These are phyloP conservation scores for Nemoura dubitans DNA, from an alignment of 2,888 invertebrate genomes.

Conservation along the genomic window DNA sequence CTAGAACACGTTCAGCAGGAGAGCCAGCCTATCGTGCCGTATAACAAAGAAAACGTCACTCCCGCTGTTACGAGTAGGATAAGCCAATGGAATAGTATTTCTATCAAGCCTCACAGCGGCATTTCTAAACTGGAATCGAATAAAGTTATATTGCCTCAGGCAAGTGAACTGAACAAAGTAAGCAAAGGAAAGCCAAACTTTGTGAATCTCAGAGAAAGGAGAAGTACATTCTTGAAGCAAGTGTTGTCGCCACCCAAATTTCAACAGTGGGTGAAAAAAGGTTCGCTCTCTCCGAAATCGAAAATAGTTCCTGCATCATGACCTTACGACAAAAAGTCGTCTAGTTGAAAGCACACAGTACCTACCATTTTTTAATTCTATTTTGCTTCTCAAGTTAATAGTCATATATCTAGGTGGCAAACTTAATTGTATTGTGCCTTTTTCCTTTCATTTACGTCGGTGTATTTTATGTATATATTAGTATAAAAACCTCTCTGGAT, in stretches of 20 bases:
- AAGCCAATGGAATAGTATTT: slow-evolving; percentile 52
- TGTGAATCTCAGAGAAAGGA: slow-evolving; percentile 63
- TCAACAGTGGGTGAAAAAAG: slow-evolving; percentile 59
- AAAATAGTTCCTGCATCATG: slow-evolving; percentile 52
- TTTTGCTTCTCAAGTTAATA: not conserved
- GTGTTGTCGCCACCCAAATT: slow-evolving; percentile 68
- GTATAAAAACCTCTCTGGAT: too few species aligned
- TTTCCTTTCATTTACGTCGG: too few species aligned
- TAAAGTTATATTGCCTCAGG: slow-evolving; percentile 36
- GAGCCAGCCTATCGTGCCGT: slow-evolving; percentile 46
- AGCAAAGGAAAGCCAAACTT: slow-evolving; percentile 41
- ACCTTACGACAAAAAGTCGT: not conserved
- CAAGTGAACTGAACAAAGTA: not conserved
- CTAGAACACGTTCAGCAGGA: slow-evolving; percentile 21
- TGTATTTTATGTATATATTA: too few species aligned
- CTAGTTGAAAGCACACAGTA: not conserved
- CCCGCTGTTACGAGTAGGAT: slow-evolving; percentile 53
- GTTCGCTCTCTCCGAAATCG: slow-evolving; percentile 55
- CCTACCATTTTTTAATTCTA: not conserved
- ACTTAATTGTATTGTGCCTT: too few species aligned
- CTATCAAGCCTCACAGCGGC: slow-evolving; percentile 46
- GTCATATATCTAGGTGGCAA: not conserved
- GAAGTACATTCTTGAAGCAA: slow-evolving; percentile 67
- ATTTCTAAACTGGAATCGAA: slow-evolving; percentile 40
- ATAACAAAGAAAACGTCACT: slow-evolving; percentile 57